Conservation (phyloP, 2,888 invertebrate genomes). For the Caradrina kadenii region DNA sequence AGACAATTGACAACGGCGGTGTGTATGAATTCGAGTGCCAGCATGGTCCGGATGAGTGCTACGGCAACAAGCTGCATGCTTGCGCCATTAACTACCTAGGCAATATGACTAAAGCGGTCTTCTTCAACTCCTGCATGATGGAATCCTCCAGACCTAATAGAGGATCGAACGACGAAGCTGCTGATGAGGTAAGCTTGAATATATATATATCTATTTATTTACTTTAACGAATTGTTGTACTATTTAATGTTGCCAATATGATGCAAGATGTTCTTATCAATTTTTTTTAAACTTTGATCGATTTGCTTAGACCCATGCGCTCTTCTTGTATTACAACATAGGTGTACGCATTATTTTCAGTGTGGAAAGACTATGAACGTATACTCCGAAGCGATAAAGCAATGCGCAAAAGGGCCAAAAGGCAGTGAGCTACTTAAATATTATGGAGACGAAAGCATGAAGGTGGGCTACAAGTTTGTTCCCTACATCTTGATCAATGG, state of each 20-base stretch:
- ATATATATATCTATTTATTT: neutral
- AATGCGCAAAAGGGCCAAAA: conserved; percentile 72
- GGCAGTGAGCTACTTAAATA: conserved; percentile 69
- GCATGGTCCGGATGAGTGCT: conserved; percentile 93
- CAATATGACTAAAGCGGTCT: conserved; percentile 85
- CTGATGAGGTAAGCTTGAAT: conserved; percentile 66
- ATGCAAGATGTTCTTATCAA: neutral
- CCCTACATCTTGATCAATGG: conserved; percentile 76
- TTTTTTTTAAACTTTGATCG: too few species aligned
- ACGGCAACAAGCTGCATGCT: conserved; percentile 94
- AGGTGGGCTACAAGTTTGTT: conserved; percentile 61
- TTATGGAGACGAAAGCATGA: conserved; percentile 71
- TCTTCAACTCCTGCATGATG: conserved; percentile 94
- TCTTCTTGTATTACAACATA: too few species aligned
- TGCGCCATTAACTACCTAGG: conserved; percentile 90
- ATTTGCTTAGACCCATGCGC: too few species aligned
- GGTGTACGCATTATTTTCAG: conserved; percentile 66
- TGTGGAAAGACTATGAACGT: conserved; percentile 69
- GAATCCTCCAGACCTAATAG: conserved; percentile 41
- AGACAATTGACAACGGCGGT: conserved; percentile 65
- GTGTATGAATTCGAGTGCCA: conserved; percentile 92
- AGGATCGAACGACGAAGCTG: conserved; percentile 73
- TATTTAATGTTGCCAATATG: neutral
- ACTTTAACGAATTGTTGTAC: neutral
- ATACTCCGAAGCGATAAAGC: conserved; percentile 68